Conservation (phyloP, 2,797 vertebrate species). For the Rhynchonycteris naso region DNA sequence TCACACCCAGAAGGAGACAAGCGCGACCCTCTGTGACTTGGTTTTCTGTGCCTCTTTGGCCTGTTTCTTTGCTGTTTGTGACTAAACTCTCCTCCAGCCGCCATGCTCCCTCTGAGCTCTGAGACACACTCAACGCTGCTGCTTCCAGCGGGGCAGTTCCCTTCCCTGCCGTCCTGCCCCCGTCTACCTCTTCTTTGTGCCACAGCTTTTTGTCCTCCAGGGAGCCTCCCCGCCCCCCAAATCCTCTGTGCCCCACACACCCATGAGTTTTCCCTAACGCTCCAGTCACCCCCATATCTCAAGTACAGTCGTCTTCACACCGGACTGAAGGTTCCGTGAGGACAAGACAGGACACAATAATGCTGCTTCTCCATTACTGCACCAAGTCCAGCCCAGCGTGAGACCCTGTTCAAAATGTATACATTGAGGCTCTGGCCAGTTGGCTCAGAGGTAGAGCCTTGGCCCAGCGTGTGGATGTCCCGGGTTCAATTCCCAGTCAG, state of each 20-base stretch:
- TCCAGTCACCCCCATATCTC: neutral
- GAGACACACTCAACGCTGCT: accelerated
- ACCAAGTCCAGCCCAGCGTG: neutral
- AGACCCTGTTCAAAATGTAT: no score
- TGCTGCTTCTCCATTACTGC: accelerated
- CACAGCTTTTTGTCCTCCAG: neutral
- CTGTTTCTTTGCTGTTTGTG: neutral
- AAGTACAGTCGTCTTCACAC: accelerated
- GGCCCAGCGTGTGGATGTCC: no score
- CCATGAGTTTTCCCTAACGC: neutral
- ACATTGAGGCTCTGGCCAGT: no score
- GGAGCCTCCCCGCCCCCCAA: neutral
- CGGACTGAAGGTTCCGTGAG: neutral
- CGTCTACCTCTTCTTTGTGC: neutral
- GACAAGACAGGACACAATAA: no score
- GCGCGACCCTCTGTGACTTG: neutral
- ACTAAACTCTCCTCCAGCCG: neutral
- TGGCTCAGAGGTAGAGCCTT: no score
- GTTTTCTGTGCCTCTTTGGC: neutral
- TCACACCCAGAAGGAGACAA: neutral
- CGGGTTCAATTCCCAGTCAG: no score
- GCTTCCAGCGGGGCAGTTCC: neutral
- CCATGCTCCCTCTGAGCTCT: no score
- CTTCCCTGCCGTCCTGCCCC: no score
- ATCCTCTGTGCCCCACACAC: neutral